phyloP scores from a whole-genome alignment of 2,797 vertebrate genomes.

The Rhinogobio ventralis region DNA sequence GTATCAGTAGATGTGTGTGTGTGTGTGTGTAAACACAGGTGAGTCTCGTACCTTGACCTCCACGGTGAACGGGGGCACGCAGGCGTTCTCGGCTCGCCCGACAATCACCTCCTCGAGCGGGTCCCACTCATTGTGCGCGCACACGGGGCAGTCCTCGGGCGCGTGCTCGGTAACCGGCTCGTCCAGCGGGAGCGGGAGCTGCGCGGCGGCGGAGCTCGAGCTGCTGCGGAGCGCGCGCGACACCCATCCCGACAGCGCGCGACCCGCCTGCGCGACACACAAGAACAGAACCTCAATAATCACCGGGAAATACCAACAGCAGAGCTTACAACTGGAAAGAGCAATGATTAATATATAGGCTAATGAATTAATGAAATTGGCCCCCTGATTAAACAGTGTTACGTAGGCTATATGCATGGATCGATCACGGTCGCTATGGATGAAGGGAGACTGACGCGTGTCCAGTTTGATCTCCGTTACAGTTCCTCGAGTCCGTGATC shows the following conservation, averaged over 20 bases:
- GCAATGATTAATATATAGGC: too few species aligned
- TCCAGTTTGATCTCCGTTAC: too few species aligned
- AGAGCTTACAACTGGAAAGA: background rate
- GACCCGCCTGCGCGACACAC: constrained; percentile 79
- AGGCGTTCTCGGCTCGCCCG: constrained; percentile 94
- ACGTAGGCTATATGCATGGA: too few species aligned
- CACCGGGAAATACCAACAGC: background rate
- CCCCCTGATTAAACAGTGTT: too few species aligned
- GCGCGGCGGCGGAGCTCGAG: constrained; percentile 85
- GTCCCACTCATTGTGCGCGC: constrained; percentile 98
- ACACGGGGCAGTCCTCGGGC: constrained; percentile 87
- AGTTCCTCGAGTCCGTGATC: too few species aligned
- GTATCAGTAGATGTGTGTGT: too few species aligned
- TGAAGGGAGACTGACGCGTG: too few species aligned
- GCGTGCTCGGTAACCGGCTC: constrained; percentile 76
- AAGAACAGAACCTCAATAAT: background rate
- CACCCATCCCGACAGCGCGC: constrained; percentile 85
- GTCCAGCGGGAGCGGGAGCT: constrained; percentile 75
- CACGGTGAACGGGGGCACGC: constrained; percentile 93
- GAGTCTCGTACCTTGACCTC: constrained; percentile 91
- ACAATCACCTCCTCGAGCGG: constrained; percentile 97
- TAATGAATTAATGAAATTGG: too few species aligned
- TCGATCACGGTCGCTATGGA: too few species aligned
- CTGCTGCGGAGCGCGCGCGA: constrained; percentile 91
- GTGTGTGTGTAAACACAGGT: background rate